Conservation (phyloP, 2,888 invertebrate genomes). For the Lucinisca nassula region DNA sequence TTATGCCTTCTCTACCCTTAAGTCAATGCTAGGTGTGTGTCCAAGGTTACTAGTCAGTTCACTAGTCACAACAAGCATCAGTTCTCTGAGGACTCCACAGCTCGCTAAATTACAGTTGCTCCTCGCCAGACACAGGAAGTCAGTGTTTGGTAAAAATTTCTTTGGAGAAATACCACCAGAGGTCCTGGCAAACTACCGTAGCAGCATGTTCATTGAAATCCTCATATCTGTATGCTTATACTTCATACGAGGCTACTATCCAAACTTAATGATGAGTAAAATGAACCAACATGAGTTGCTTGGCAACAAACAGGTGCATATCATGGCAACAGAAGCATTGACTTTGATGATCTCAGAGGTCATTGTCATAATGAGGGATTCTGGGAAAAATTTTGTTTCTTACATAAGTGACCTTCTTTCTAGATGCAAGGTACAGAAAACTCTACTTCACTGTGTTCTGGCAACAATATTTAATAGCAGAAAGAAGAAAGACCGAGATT, state of each 20-base stretch:
- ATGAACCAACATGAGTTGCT: conserved; percentile 91
- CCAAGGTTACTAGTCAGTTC: conserved; percentile 93
- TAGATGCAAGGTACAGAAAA: conserved; percentile 95
- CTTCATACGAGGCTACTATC: conserved; percentile 93
- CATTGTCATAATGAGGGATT: conserved; percentile 92
- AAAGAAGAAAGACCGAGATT: conserved; percentile 54
- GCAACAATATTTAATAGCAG: conserved; percentile 91
- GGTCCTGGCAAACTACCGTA: conserved; percentile 92
- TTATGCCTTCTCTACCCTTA: conserved; percentile 93
- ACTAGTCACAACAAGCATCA: conserved; percentile 92
- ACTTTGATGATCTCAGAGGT: conserved; percentile 92
- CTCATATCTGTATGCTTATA: conserved; percentile 92
- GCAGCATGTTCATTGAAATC: conserved; percentile 94
- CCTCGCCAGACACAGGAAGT: conserved; percentile 93
- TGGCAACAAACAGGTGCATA: conserved; percentile 91
- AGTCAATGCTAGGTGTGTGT: conserved; percentile 92
- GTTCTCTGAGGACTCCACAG: conserved; percentile 88
- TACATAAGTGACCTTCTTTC: conserved; percentile 92
- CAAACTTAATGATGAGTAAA: conserved; percentile 91
- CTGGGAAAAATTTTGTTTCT: conserved; percentile 93
- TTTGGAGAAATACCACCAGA: conserved; percentile 89
- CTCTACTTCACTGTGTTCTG: conserved; percentile 93
- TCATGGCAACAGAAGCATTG: conserved; percentile 93
- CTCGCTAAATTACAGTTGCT: conserved; percentile 90
- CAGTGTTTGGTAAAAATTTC: conserved; percentile 91